A percentile compares a stretch with the other conserved stretches of the same genome.
Conservation (phyloP, 2,113 vertebrate genomes). For the Rhea pennata region DNA sequence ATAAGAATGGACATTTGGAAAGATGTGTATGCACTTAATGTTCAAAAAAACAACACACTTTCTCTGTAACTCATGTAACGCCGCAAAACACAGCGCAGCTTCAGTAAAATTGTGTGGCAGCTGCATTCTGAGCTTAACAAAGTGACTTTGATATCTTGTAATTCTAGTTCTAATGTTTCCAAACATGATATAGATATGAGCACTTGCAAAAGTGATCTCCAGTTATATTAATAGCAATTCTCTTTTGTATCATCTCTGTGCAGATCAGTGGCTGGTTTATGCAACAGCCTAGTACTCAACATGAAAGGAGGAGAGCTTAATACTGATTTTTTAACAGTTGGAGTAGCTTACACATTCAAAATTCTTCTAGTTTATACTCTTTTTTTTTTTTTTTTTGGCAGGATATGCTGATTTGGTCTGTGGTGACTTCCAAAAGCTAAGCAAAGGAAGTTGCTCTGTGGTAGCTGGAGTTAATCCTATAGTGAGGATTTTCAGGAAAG, state of each 20-base stretch:
- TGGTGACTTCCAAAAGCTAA: not conserved
- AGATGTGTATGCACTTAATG: not conserved
- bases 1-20: not conserved
- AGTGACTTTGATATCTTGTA: not conserved
- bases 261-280: not conserved
- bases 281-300: not conserved
- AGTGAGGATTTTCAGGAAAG: not conserved
- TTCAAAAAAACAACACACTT: not conserved
- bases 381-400: not conserved
- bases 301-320: not conserved
- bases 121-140: not conserved
- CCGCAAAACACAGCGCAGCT: not conserved
- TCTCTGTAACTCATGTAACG: not conserved
- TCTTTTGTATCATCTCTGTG: not conserved
- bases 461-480: not conserved
- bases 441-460: not conserved
- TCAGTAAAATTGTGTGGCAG: not conserved
- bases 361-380: not conserved
- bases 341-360: not conserved
- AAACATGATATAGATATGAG: not conserved
- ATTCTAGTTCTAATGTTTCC: not conserved
- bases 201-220: not conserved
- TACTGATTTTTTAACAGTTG: not conserved
- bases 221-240: not conserved
- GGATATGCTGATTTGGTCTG: not conserved